Evolutionary conservation across 2,888 invertebrate species (phyloP).

Genomic region (Tiphia femorata): DNA sequence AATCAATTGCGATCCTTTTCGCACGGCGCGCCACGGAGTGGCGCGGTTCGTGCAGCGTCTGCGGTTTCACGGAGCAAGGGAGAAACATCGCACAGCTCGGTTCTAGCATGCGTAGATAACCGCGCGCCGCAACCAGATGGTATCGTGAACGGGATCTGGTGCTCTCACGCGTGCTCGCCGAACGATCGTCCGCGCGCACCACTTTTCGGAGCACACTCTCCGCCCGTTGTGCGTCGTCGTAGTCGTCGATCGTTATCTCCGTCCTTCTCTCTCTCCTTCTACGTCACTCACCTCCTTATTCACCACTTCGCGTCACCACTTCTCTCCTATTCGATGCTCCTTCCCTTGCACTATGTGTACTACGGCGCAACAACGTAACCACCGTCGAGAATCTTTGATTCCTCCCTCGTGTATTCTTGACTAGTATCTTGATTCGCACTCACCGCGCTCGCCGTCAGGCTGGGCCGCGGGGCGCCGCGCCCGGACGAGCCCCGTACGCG

Average conservation of each 20-base stretch:
- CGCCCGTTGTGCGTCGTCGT: background rate
- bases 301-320: slow-evolving; percentile 9
- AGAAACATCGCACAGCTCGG: too few relatives aligned
- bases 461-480: slow-evolving; percentile 52
- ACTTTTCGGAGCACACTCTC: background rate
- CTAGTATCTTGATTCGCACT: background rate
- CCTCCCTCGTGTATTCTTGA: background rate
- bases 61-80: too few relatives aligned
- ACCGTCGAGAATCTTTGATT: background rate
- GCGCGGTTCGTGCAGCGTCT: too few relatives aligned
- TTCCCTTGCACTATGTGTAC: background rate
- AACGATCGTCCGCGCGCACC: background rate
- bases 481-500: slow-evolving; percentile 55
- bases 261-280: background rate
- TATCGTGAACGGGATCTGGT: background rate
- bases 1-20: too few relatives aligned
- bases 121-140: background rate
- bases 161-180: background rate
- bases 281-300: slow-evolving; percentile 1
- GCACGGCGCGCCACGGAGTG: too few relatives aligned
- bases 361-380: background rate
- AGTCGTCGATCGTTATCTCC: slow-evolving; percentile 9
- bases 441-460: slow-evolving; percentile 39
- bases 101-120: too few relatives aligned
- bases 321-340: background rate